A percentile compares a stretch with the other conserved stretches of the same genome.
phyloP scores from a whole-genome alignment of 2,113 vertebrate species.

The Aegotheles bennettii region DNA sequence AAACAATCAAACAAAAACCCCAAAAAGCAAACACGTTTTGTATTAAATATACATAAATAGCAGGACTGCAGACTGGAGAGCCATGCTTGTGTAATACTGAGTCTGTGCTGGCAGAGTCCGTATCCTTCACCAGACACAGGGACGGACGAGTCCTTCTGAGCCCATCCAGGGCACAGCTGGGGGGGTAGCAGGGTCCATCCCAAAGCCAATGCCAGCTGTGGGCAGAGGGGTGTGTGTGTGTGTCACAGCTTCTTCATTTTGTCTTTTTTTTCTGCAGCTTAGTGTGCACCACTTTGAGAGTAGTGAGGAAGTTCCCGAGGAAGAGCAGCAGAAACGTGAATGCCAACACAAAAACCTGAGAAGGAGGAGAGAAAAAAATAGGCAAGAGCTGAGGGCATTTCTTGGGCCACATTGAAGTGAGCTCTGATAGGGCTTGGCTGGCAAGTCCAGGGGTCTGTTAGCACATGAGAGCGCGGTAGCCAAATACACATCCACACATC shows the following conservation, averaged over 20 bases:
- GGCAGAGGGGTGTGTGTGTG: neutral
- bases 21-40: conserved; percentile 7
- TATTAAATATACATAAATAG: conserved; percentile 74
- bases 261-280: conserved; percentile 89
- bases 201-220: neutral
- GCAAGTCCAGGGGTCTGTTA: neutral
- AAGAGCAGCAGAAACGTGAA: conserved; percentile 95
- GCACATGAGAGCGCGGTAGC: accelerated
- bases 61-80: conserved; percentile 25
- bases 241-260: conserved; percentile 76
- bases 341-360: conserved; percentile 89
- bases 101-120: conserved; percentile 37
- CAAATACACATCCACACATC: neutral
- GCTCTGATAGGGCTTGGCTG: neutral
- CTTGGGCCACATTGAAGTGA: neutral
- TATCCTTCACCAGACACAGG: neutral
- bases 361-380: neutral
- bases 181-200: neutral
- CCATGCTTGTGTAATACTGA: conserved; percentile 49
- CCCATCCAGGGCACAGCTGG: accelerated
- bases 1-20: neutral
- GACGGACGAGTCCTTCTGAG: neutral
- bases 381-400: neutral
- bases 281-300: conserved; percentile 91
- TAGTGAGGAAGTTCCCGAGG: conserved; percentile 95